Base-by-base conservation (phyloP, 2,888 invertebrate species). In the Bursaphelenchus okinawaensis region DNA sequence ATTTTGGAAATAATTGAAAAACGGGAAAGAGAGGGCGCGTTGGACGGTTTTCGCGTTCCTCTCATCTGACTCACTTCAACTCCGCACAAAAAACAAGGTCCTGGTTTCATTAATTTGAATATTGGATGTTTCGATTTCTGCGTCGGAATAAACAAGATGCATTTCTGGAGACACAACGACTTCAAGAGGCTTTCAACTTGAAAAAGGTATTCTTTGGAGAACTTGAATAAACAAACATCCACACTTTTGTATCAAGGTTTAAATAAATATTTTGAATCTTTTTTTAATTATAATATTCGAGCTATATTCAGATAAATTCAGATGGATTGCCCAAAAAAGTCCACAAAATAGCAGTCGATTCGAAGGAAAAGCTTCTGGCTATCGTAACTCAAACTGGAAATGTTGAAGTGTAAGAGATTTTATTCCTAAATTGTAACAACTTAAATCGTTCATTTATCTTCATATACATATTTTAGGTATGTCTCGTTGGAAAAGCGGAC, bases 281-380 rank as follows among this genome's bases (percentile, higher is more conserved):
- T 29, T 29, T 29, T 29, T 29, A 29, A 29, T 40, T 40, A 16
- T 4, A 40, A 40, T 40, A 16, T 6, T 40, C 40, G 12, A 40
- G 40, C 12, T n/a, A 60, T 60, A 62, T 62, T 23, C 31, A 60
- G 56, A 20, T 61, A 24, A 19, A 71, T 20, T 55, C 60, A 22
- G 68, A 73, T 55, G 73, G 73, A 40, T 68, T 73, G 27, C 73
- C 73, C 22, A 61, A 58, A 19, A 68, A 64, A 20, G 66, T 63
- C n/a, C 58, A 62, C 29, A 68, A 69, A 22, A 52, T 73, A 9
- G 65, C 62, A n/a, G 50, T 68, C n/a, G 73, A 73, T 51, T 52
- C 66, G 26, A 29, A 52, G 22, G 60, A 62, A 26, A 65, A 69
- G 1, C 29, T 68, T n/a, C 22, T 73, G 9, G 73, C 73, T 0